Percentiles rank a stretch among this genome's conserved stretches.
Evolutionary conservation across 2,888 invertebrate genomes (phyloP).

Genomic region (Cephus nigrinus): DNA sequence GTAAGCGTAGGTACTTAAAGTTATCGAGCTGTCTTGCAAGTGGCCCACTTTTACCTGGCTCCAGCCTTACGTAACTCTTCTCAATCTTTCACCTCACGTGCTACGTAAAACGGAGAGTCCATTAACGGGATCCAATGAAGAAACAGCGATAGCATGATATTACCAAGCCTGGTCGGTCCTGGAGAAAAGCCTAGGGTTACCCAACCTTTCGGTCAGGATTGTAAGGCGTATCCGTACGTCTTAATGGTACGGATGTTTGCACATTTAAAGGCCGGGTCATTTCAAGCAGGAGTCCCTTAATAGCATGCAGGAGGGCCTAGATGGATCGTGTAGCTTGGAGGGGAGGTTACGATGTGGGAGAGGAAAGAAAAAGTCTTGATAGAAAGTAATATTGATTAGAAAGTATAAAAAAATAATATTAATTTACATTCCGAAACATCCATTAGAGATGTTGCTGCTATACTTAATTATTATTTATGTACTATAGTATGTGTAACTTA

Average conservation of each 20-base stretch:
- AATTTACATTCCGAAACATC: not conserved
- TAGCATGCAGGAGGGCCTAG: not conserved
- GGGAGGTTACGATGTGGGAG: not conserved
- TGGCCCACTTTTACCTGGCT: conserved; percentile 47
- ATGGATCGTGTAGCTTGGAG: not conserved
- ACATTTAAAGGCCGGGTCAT: not conserved
- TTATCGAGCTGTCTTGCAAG: not conserved
- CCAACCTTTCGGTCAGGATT: not conserved
- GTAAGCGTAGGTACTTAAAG: not conserved
- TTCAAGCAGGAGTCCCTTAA: not conserved
- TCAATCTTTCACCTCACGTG: conserved; percentile 34
- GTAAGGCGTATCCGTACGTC: not conserved
- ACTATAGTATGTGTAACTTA: not conserved
- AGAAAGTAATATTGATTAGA: not conserved
- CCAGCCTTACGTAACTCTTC: conserved; percentile 6
- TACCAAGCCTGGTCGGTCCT: not conserved
- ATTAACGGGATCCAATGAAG: conserved; percentile 36
- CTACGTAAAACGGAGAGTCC: conserved; percentile 28
- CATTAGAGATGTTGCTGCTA: not conserved
- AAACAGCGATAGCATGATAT: conserved; percentile 20
- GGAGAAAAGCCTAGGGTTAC: not conserved
- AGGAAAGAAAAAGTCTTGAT: not conserved
- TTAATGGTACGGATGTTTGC: conserved; percentile 3
- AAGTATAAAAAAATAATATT: not conserved
- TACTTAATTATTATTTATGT: not conserved